phyloP scores from a whole-genome alignment of 2,888 invertebrate genomes.

The Cordilura impudica region DNA sequence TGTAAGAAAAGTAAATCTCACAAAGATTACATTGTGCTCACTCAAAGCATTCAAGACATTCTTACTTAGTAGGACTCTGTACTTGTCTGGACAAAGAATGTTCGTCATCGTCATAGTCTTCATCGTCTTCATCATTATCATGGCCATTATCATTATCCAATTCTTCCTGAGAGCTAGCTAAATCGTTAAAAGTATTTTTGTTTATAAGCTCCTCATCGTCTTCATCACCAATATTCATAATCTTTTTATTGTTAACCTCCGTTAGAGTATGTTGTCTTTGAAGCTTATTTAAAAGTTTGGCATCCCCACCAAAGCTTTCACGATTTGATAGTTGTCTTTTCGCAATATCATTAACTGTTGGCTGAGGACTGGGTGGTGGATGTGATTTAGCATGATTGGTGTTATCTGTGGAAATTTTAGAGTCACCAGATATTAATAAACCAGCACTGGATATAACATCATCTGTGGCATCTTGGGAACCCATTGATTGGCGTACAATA shows the following conservation, averaged over 20 bases:
- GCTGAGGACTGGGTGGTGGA: conserved; percentile 81
- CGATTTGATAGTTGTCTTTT: conserved; percentile 82
- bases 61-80: conserved; percentile 77
- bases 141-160: conserved; percentile 66
- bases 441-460: conserved; percentile 79
- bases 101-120: conserved; percentile 46
- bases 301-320: conserved; percentile 89
- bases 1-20: conserved; percentile 67
- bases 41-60: too few species aligned
- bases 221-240: conserved; percentile 70
- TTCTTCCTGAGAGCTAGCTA: conserved; percentile 72
- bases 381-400: conserved; percentile 58
- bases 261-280: conserved; percentile 78
- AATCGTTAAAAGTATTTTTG: conserved; percentile 64
- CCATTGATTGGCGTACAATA: conserved; percentile 81
- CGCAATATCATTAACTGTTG: conserved; percentile 64
- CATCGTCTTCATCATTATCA: conserved; percentile 63
- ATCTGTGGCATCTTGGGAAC: conserved; percentile 70
- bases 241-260: conserved; percentile 67
- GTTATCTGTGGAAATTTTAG: conserved; percentile 61
- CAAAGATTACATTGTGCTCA: too few species aligned
- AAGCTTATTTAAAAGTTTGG: conserved; percentile 85
- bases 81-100: conserved; percentile 63
- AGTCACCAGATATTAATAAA: conserved; percentile 79
- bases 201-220: conserved; percentile 64